These are phyloP conservation scores for Diplodus sargus DNA, from an alignment of 2,797 vertebrate genomes.

Conservation along the genomic window DNA sequence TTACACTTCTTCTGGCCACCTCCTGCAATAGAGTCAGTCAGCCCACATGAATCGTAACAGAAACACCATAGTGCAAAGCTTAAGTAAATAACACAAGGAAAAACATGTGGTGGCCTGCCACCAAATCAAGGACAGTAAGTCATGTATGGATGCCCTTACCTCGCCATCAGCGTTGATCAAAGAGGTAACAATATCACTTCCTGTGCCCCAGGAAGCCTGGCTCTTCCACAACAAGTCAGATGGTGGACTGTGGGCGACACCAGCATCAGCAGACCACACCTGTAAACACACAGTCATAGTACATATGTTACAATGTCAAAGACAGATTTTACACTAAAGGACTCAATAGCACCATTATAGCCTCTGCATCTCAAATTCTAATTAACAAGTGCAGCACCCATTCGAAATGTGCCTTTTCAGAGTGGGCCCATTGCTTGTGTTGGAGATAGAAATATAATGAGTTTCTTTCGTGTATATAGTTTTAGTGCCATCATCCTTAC, in stretches of 20 bases:
- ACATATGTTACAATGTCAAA: too few relatives aligned
- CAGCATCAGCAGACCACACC: slow-evolving; percentile 95
- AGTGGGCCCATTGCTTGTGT: too few relatives aligned
- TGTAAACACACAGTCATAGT: slow-evolving; percentile 55
- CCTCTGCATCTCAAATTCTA: too few relatives aligned
- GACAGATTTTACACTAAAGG: too few relatives aligned
- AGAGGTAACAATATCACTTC: slow-evolving; percentile 85
- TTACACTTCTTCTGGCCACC: slow-evolving; percentile 89
- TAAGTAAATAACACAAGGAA: neutral
- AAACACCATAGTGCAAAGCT: neutral
- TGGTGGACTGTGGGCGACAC: slow-evolving; percentile 92
- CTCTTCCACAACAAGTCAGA: slow-evolving; percentile 95
- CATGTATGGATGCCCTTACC: slow-evolving; percentile 76
- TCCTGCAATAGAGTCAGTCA: slow-evolving; percentile 82
- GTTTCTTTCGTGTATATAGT: too few relatives aligned
- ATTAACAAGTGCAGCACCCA: too few relatives aligned
- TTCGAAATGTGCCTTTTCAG: too few relatives aligned
- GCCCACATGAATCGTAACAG: neutral
- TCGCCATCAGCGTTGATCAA: slow-evolving; percentile 91
- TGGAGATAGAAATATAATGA: too few relatives aligned
- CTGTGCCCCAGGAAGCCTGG: slow-evolving; percentile 93
- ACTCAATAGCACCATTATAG: too few relatives aligned
- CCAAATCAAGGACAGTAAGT: neutral
- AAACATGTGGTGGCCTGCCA: neutral
- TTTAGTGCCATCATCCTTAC: too few relatives aligned